Evolutionary conservation across 2,113 vertebrate species (phyloP).

Genomic region (Hymenochirus boettgeri): DNA sequence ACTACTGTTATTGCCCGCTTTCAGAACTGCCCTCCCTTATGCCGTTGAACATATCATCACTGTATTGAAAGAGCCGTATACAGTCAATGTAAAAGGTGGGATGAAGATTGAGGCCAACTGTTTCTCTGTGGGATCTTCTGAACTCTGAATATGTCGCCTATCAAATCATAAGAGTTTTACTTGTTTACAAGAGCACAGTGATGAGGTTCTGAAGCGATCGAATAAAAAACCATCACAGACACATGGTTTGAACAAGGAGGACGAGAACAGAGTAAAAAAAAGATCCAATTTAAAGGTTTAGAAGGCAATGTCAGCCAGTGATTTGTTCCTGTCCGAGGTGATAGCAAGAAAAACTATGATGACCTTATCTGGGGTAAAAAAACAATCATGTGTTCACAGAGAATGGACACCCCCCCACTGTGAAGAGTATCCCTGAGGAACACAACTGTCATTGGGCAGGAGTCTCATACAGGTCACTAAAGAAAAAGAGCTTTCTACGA

Average conservation of each 20-base stretch:
- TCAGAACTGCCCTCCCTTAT: slow-evolving; percentile 47
- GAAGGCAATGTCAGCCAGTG: slow-evolving; percentile 60
- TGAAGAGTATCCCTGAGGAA: slow-evolving; percentile 60
- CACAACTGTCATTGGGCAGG: slow-evolving; percentile 68
- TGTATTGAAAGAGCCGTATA: slow-evolving; percentile 66
- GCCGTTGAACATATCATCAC: slow-evolving; percentile 69
- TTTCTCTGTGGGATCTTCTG: slow-evolving; percentile 71
- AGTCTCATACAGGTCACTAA: slow-evolving; percentile 54
- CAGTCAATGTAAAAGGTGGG: slow-evolving; percentile 60
- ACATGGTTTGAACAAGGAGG: slow-evolving; percentile 55
- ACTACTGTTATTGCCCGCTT: slow-evolving; percentile 76
- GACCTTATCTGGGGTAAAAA: slow-evolving; percentile 60
- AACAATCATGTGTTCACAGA: slow-evolving; percentile 59
- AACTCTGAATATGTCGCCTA: slow-evolving; percentile 59
- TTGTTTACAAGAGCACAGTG: slow-evolving; percentile 46
- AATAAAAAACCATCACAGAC: not conserved
- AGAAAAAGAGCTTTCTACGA: slow-evolving; percentile 67
- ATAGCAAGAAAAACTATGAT: slow-evolving; percentile 60
- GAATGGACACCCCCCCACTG: slow-evolving; percentile 56
- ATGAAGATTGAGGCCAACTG: slow-evolving; percentile 72
- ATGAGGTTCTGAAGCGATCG: slow-evolving; percentile 50
- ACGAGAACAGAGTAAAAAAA: slow-evolving; percentile 46
- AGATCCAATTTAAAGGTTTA: slow-evolving; percentile 58
- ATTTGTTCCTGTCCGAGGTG: slow-evolving; percentile 65
- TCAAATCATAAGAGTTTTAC: slow-evolving; percentile 58